These are phyloP conservation scores for Ostrea denselamellosa DNA, from an alignment of 1,140 invertebrate genomes.

Conservation along the genomic window DNA sequence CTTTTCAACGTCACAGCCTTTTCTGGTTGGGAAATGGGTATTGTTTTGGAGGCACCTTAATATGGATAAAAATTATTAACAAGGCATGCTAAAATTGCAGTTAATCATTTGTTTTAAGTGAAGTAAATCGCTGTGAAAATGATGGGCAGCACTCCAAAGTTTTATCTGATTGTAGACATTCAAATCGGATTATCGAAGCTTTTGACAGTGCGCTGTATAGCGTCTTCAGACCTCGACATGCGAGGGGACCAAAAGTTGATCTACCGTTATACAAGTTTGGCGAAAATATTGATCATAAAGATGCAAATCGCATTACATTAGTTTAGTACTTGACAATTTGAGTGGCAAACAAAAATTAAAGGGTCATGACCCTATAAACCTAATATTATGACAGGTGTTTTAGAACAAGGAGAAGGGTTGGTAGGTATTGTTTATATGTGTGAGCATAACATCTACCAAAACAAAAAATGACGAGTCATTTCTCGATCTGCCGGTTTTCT, in stretches of 20 bases:
- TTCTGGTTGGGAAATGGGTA: neutral
- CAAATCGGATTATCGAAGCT: constrained; percentile 4
- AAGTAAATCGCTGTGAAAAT: constrained; percentile 17
- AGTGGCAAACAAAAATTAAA: constrained; percentile 8
- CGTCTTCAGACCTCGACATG: neutral
- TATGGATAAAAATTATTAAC: neutral
- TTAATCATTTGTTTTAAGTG: constrained; percentile 16
- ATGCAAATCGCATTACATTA: constrained; percentile 35
- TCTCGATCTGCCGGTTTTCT: neutral
- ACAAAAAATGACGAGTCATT: neutral
- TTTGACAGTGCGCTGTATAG: constrained; percentile 20
- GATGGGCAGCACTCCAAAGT: neutral
- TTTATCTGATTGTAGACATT: neutral
- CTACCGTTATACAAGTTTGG: constrained; percentile 25
- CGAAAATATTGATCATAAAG: constrained; percentile 37
- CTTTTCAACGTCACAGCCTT: neutral
- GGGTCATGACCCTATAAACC: neutral
- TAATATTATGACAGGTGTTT: constrained; percentile 31
- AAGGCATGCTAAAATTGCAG: neutral
- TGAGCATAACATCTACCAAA: neutral
- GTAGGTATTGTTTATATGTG: neutral
- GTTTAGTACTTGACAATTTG: constrained; percentile 29
- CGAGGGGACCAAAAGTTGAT: constrained; percentile 25
- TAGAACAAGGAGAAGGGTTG: neutral
- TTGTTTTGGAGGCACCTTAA: neutral